Evolutionary conservation across 2,113 vertebrate genomes (phyloP).

Genomic region (Carassius gibelio): DNA sequence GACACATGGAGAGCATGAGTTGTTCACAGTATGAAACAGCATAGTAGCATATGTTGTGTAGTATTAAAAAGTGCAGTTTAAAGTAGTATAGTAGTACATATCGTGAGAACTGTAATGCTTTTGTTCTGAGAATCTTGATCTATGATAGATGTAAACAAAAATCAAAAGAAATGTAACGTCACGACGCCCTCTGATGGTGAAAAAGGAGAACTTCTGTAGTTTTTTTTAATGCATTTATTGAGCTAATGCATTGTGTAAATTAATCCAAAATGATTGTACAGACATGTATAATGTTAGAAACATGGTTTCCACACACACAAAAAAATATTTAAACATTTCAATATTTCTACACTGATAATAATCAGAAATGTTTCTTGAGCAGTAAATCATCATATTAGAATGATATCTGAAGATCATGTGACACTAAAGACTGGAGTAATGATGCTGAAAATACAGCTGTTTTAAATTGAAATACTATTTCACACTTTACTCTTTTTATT

Average conservation of each 20-base stretch:
- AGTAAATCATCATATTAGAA: not conserved
- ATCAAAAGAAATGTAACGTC: not conserved
- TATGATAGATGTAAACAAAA: not conserved
- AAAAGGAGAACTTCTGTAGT: not conserved
- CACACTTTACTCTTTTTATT: no score
- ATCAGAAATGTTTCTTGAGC: not conserved
- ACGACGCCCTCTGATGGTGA: slow-evolving; percentile 46
- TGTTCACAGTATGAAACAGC: not conserved
- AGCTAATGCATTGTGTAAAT: not conserved
- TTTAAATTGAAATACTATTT: no score
- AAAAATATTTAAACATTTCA: not conserved
- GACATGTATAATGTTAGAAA: no score
- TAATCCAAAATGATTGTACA: not conserved
- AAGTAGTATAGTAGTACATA: not conserved
- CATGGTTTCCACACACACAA: no score
- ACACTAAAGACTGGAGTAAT: not conserved
- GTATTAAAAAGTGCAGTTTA: not conserved
- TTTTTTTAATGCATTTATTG: not conserved
- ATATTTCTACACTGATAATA: not conserved
- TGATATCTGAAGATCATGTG: not conserved
- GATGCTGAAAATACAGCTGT: no score
- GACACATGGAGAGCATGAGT: not conserved
- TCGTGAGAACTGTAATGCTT: not conserved
- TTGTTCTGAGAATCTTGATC: not conserved
- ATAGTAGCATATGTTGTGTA: not conserved